These are phyloP conservation scores for Gibbula magus DNA, from an alignment of 2,888 invertebrate genomes.

Conservation along the genomic window DNA sequence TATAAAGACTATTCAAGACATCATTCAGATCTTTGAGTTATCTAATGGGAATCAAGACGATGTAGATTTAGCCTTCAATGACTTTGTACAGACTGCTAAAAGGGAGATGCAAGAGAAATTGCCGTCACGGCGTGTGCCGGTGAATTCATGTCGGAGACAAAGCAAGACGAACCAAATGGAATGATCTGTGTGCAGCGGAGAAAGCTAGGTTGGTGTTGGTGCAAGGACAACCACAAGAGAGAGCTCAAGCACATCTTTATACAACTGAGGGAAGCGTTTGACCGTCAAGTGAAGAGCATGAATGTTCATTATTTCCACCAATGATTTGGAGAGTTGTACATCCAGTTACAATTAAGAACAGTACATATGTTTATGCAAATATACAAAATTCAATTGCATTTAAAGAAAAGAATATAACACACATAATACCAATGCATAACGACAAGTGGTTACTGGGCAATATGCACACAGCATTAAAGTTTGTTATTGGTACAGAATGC, in stretches of 20 bases:
- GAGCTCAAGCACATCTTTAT: too few relatives aligned
- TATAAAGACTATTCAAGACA: background rate
- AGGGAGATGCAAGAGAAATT: background rate
- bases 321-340: too few relatives aligned
- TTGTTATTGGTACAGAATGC: too few relatives aligned
- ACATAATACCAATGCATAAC: too few relatives aligned
- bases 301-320: background rate
- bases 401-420: too few relatives aligned
- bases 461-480: too few relatives aligned
- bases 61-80: background rate
- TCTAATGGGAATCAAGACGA: background rate
- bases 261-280: background rate
- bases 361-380: too few relatives aligned
- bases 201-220: background rate
- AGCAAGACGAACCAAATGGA: background rate
- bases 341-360: too few relatives aligned
- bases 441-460: too few relatives aligned
- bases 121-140: background rate
- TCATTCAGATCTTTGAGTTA: background rate
- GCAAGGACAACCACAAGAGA: background rate
- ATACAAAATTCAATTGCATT: too few relatives aligned
- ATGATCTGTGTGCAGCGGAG: constrained; percentile 4
- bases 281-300: background rate
- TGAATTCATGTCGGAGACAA: background rate
- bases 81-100: background rate